phyloP scores from a whole-genome alignment of 2,113 vertebrate genomes.

The Hippocampus mohnikei region DNA sequence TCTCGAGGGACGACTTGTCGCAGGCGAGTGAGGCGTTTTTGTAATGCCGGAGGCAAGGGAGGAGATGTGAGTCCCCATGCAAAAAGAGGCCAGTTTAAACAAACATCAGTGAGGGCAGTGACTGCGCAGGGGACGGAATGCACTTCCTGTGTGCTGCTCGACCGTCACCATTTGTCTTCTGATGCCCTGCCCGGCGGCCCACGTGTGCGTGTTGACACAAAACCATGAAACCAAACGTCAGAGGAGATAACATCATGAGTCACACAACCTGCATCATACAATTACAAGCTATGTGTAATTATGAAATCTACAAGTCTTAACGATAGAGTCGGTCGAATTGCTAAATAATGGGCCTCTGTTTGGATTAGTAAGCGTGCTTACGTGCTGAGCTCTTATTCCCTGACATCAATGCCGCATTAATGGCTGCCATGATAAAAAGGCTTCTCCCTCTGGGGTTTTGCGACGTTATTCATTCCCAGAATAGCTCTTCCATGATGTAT shows the following conservation, averaged over 20 bases:
- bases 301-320: neutral
- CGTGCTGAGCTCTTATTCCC: constrained; percentile 34
- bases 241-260: constrained; percentile 38
- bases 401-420: constrained; percentile 40
- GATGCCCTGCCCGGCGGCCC: constrained; percentile 54
- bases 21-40: constrained; percentile 33
- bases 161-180: constrained; percentile 64
- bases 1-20: constrained; percentile 41
- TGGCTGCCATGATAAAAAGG: constrained; percentile 48
- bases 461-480: constrained; percentile 50
- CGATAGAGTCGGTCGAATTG: neutral
- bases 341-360: neutral
- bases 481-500: constrained; percentile 54
- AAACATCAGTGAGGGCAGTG: constrained; percentile 76
- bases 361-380: constrained; percentile 11
- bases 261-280: neutral
- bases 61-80: constrained; percentile 64
- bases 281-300: neutral
- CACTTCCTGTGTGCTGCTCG: constrained; percentile 75
- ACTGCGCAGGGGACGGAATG: constrained; percentile 81
- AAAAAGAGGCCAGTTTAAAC: constrained; percentile 75
- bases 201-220: constrained; percentile 23
- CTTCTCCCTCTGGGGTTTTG: constrained; percentile 40
- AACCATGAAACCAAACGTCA: neutral
- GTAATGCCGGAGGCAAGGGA: constrained; percentile 33